Conservation (phyloP, 1,140 invertebrate genomes). For the Zaprionus davidi region DNA sequence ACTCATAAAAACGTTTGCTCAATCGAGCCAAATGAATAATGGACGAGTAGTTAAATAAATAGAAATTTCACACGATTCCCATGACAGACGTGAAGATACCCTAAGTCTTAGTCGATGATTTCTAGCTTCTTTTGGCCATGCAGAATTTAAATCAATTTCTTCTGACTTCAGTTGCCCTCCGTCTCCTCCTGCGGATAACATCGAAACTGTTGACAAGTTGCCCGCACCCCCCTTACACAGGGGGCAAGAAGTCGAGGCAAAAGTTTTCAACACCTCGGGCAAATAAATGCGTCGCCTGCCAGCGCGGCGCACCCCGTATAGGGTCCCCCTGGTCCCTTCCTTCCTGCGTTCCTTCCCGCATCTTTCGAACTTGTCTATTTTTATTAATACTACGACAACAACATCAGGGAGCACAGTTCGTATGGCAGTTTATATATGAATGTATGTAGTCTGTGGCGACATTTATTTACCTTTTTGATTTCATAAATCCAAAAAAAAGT, state of each 20-base stretch:
- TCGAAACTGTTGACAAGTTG: constrained; percentile 60
- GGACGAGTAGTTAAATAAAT: constrained; percentile 19
- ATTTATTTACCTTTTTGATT: constrained; percentile 79
- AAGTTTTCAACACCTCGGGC: constrained; percentile 72
- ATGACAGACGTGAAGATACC: not conserved
- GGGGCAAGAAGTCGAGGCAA: constrained; percentile 16
- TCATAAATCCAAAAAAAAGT: constrained; percentile 72
- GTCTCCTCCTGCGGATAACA: not conserved
- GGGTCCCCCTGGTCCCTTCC: not conserved
- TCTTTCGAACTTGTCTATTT: constrained; percentile 63
- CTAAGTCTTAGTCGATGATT: not conserved
- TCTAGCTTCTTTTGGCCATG: not conserved
- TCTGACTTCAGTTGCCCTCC: not conserved
- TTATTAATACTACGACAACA: constrained; percentile 55
- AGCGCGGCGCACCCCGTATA: constrained; percentile 12
- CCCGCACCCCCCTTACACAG: constrained; percentile 16
- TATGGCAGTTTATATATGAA: not conserved
- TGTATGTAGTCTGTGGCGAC: constrained; percentile 31
- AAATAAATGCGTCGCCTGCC: constrained; percentile 64
- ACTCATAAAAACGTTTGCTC: constrained; percentile 5
- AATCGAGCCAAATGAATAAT: constrained; percentile 20
- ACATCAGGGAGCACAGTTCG: constrained; percentile 9
- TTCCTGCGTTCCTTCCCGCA: not conserved
- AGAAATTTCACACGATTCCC: not conserved
- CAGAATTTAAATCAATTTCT: constrained; percentile 1